These are phyloP conservation scores for Danionella dracula DNA, from an alignment of 2,797 vertebrate genomes.

Conservation along the genomic window DNA sequence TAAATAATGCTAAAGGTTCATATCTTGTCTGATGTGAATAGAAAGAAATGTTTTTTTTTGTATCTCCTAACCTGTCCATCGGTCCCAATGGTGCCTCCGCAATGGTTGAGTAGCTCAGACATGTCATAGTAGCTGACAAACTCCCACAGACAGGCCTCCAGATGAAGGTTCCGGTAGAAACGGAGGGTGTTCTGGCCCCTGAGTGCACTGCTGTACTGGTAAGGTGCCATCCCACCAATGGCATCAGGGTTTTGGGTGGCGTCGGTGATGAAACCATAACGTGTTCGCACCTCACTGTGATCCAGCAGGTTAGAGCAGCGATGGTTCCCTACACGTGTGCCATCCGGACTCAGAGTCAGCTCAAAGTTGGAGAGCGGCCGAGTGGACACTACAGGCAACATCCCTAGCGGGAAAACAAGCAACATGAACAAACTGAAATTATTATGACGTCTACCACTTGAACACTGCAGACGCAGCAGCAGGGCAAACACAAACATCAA, in stretches of 20 bases:
- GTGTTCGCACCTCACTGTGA: constrained; percentile 72
- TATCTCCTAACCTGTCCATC: constrained; percentile 46
- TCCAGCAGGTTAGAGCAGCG: constrained; percentile 80
- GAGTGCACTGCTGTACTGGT: constrained; percentile 70
- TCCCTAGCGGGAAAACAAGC: constrained; percentile 55
- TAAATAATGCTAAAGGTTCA: too few relatives aligned
- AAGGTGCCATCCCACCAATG: constrained; percentile 69
- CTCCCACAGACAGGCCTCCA: constrained; percentile 81
- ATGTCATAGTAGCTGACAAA: constrained; percentile 79
- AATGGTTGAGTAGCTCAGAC: constrained; percentile 78
- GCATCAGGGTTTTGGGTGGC: constrained; percentile 59
- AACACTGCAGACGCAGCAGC: too few relatives aligned
- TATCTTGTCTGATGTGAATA: not conserved
- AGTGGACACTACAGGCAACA: constrained; percentile 79
- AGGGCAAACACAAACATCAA: too few relatives aligned
- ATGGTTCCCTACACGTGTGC: constrained; percentile 76
- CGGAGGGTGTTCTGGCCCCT: constrained; percentile 68
- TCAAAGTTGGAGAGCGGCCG: constrained; percentile 80
- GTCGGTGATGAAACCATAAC: constrained; percentile 74
- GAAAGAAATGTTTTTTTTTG: not conserved
- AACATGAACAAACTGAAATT: not conserved
- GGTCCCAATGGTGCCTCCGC: constrained; percentile 75
- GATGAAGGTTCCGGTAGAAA: constrained; percentile 75
- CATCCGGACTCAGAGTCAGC: constrained; percentile 78
- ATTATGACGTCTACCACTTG: too few relatives aligned